A percentile compares a stretch with the other conserved stretches of the same genome.
Evolutionary conservation across 2,797 vertebrate genomes (phyloP).

Genomic region (Schizopygopsis pylzovi): DNA sequence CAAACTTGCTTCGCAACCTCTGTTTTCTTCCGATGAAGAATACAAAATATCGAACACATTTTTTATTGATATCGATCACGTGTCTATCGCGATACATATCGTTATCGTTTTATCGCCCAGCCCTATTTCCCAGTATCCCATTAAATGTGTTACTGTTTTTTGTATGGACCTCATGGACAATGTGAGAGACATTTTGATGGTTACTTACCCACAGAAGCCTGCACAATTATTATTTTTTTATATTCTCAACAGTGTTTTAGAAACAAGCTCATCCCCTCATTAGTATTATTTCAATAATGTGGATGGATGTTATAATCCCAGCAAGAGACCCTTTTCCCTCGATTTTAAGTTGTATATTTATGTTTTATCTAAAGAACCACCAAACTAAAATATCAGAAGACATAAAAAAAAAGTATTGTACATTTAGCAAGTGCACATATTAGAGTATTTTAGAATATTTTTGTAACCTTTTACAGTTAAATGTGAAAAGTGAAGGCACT

Average conservation of each 20-base stretch:
- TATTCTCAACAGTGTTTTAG: constrained; percentile 9
- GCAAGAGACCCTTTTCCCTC: constrained; percentile 6
- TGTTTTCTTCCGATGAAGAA: too few species aligned
- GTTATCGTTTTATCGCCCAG: too few species aligned
- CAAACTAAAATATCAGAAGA: constrained; percentile 35
- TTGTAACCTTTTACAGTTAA: constrained; percentile 56
- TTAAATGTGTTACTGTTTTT: constrained; percentile 23
- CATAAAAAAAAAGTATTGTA: constrained; percentile 32
- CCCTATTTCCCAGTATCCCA: not conserved
- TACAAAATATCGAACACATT: too few species aligned
- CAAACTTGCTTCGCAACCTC: too few species aligned
- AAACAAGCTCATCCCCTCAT: not conserved
- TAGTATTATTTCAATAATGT: not conserved
- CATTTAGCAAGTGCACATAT: constrained; percentile 56
- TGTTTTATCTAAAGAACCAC: constrained; percentile 26
- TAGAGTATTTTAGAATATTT: constrained; percentile 56
- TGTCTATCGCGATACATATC: too few species aligned
- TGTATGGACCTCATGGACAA: not conserved
- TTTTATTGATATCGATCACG: too few species aligned
- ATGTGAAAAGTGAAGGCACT: constrained; percentile 52
- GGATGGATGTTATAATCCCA: constrained; percentile 3
- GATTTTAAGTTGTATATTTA: not conserved
- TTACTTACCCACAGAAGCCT: constrained; percentile 8
- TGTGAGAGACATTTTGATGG: constrained; percentile 18
- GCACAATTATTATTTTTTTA: constrained; percentile 1